Evolutionary conservation across 2,797 vertebrate genomes (phyloP).

Genomic region (Clarias platycephalus): DNA sequence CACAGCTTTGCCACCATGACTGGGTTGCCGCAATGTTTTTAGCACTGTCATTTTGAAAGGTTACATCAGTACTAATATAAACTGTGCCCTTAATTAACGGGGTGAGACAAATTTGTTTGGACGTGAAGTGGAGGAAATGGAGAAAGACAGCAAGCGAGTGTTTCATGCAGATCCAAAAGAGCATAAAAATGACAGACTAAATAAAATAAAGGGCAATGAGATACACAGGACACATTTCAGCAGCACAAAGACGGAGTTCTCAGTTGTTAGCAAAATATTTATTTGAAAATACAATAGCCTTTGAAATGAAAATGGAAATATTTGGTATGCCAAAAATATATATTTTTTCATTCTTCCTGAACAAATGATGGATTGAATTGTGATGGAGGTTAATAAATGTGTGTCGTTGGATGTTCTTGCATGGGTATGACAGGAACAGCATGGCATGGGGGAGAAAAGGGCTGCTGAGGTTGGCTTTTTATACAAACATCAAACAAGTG

Average conservation of each 20-base stretch:
- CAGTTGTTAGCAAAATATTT: slow-evolving; percentile 21
- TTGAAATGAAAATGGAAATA: not conserved
- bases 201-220: slow-evolving; percentile 38
- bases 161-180: slow-evolving; percentile 22
- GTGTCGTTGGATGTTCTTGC: slow-evolving; percentile 25
- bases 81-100: slow-evolving; percentile 34
- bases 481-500: slow-evolving; percentile 69
- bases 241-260: slow-evolving; percentile 20
- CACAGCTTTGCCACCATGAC: slow-evolving; percentile 20
- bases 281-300: not conserved
- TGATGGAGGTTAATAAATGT: slow-evolving; percentile 4
- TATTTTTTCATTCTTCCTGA: not conserved
- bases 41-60: not conserved
- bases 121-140: slow-evolving; percentile 25
- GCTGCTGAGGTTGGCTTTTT: slow-evolving; percentile 54
- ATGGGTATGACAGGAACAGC: slow-evolving; percentile 16
- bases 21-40: slow-evolving; percentile 2
- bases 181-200: slow-evolving; percentile 38
- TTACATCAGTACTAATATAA: slow-evolving; percentile 28
- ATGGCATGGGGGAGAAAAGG: slow-evolving; percentile 49
- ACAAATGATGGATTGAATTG: slow-evolving; percentile 11
- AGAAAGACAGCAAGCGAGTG: slow-evolving; percentile 27
- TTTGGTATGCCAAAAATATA: not conserved
- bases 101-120: slow-evolving; percentile 44
- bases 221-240: slow-evolving; percentile 37